These are phyloP conservation scores for Verasper variegatus DNA, from an alignment of 2,113 vertebrate genomes.

Conservation along the genomic window DNA sequence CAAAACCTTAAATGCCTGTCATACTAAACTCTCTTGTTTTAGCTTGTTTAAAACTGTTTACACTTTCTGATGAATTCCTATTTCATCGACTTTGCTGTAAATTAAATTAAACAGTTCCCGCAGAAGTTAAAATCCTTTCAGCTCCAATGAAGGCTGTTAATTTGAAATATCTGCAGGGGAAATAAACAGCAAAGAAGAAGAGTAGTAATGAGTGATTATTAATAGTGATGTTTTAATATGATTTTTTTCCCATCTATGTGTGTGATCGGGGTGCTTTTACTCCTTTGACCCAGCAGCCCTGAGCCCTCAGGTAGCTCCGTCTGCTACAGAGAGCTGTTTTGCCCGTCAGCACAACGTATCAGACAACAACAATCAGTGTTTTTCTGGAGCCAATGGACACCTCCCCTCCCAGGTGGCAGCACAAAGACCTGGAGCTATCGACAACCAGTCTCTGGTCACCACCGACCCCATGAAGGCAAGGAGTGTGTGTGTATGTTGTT, in stretches of 20 bases:
- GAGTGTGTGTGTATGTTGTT: not conserved
- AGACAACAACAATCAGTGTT: slow-evolving; percentile 96
- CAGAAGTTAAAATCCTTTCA: too few species aligned
- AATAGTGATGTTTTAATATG: not conserved
- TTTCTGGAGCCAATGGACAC: slow-evolving; percentile 88
- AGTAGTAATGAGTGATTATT: too few species aligned
- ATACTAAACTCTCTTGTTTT: too few species aligned
- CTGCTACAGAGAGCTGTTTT: slow-evolving; percentile 89
- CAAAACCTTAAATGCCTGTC: too few species aligned
- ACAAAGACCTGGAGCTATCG: slow-evolving; percentile 96
- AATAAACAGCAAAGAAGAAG: too few species aligned
- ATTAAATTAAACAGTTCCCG: too few species aligned
- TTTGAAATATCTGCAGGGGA: too few species aligned
- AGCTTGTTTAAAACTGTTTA: too few species aligned
- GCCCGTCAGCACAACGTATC: slow-evolving; percentile 91
- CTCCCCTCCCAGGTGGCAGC: slow-evolving; percentile 86
- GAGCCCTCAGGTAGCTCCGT: slow-evolving; percentile 84
- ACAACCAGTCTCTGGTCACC: slow-evolving; percentile 94
- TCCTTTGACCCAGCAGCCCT: slow-evolving; percentile 77
- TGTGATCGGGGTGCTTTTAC: not conserved
- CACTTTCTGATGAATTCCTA: too few species aligned
- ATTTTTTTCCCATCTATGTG: not conserved
- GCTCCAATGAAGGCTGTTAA: too few species aligned
- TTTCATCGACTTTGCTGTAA: too few species aligned
- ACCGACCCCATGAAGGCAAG: slow-evolving; percentile 93